Evolutionary conservation across 1,140 invertebrate genomes (phyloP), one percentile per base, ranked within the genome.

Genomic region (Drosophila navojoa): DNA sequence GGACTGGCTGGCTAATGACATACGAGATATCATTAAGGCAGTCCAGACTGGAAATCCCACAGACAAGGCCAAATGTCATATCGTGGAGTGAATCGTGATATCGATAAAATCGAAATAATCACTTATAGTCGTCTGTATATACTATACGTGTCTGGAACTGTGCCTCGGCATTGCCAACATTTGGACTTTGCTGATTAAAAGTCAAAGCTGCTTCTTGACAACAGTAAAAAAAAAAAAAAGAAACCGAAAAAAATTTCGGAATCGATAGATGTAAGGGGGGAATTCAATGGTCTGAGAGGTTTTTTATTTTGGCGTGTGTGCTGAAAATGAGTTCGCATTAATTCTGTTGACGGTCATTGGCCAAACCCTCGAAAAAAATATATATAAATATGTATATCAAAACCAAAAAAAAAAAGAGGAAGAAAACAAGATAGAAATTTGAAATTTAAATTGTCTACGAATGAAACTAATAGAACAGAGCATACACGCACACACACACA

Each of bases 361-460:
- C 69, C 76, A 78, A 78, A 61, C 53, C 54, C 22, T 42, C 50
- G 7, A 66, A 29, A 53, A 19, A n/a, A 61, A 55, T 29, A 66
- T 42, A 42, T 42, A 42, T 42, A 42, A 13, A 45, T 42, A 44
- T 44, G 15, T 44, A 16, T 19, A 68, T 38, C 5, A 60, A 53
- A 38, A 49, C 38, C 57, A 49, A 42, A 40, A 9, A 32, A 5
- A 55, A 49, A 67, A 55, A 54, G 63, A 38, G 53, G 11, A 61
- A 58, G 22, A 61, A 42, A 68, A 70, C 59, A 68, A 62, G 57
- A 78, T 76, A 50, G 49, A 73, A 62, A 72, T 76, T 76, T 79
- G 42, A 79, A 86, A 69, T 87, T 86, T 76, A 77, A 81, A 86
- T 86, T 81, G 76, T 75, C 72, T 69, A 25, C 60, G 32, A 55